These are phyloP conservation scores for Hippocampus guttulatus DNA, from an alignment of 2,113 vertebrate species.

Conservation along the genomic window DNA sequence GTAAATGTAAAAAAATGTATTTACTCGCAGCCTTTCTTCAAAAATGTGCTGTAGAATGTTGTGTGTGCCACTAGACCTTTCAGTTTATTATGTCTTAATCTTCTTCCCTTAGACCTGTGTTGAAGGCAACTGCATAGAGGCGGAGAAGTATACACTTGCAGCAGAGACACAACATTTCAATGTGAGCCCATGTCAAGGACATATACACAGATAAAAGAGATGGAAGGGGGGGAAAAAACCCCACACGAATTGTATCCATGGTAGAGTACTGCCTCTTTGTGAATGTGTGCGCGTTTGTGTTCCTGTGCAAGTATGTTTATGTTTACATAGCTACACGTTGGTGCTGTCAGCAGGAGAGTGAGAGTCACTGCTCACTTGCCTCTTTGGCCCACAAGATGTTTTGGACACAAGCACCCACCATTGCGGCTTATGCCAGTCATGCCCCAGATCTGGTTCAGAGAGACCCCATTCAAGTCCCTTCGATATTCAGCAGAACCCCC, in stretches of 20 bases:
- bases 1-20: constrained; percentile 2
- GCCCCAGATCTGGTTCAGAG: constrained; percentile 56
- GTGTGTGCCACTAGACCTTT: not conserved
- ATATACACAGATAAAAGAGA: constrained; percentile 42
- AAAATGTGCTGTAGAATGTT: not conserved
- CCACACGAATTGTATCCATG: constrained; percentile 24
- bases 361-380: constrained; percentile 21
- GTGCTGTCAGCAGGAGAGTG: not conserved
- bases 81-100: not conserved
- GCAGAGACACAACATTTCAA: constrained; percentile 30
- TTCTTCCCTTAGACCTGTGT: constrained; percentile 20
- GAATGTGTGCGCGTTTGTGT: constrained; percentile 22
- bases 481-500: constrained; percentile 57
- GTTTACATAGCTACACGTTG: constrained; percentile 29
- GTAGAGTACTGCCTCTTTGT: constrained; percentile 24
- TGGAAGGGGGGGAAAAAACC: constrained; percentile 1
- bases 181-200: constrained; percentile 31
- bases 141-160: constrained; percentile 29
- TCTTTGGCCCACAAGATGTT: constrained; percentile 13
- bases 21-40: not conserved
- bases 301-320: constrained; percentile 18
- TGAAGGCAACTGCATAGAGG: constrained; percentile 38
- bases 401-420: constrained; percentile 14
- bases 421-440: constrained; percentile 42
- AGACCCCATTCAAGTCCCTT: constrained; percentile 60